Base-by-base conservation (phyloP, 2,888 invertebrate genomes). In the Tupiocoris notatus region DNA sequence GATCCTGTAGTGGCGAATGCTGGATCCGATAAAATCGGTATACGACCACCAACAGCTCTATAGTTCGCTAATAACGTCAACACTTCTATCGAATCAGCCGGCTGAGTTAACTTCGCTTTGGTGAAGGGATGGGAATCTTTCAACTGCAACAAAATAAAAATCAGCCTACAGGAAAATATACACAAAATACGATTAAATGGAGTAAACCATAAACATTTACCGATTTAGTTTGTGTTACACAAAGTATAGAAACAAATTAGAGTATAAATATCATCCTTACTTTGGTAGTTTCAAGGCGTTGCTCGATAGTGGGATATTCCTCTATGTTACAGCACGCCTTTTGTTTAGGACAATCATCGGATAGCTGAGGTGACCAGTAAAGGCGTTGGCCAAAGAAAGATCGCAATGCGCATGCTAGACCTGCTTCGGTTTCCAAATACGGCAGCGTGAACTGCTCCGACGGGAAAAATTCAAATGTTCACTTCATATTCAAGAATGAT, bases 401-500 rank as follows among this genome's bases (percentile, higher is more conserved):
- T 18, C 94, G 87, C 67, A 94, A 84, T 39, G 87, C 85, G 81
- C 94, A 95, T 80, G 89, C 89, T 61, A 90, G 88, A 0, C 95
- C 96, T 12, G 86, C 86, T 82, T 94, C 94, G 0, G 95, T 93
- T 85, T 95, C 95, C 79, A 96, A 84, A 85, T 91, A 95, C 0
- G 98, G 98, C 75, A 95, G 87, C 0, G 92, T 89, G 81, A 93
- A 92, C 76, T 81, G 76, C n/a, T 23, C 68, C n/a, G n/a, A n/a
- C n/a, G n/a, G n/a, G n/a, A n/a, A n/a, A n/a, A n/a, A n/a, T n/a
- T n/a, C n/a, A n/a, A n/a, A n/a, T n/a, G n/a, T n/a, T n/a, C n/a
- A n/a, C n/a, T n/a, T n/a, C n/a, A n/a, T n/a, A n/a, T n/a, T n/a
- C n/a, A n/a, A n/a, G n/a, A n/a, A n/a, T n/a, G n/a, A n/a, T n/a